Percentiles rank a stretch among this genome's conserved stretches.
phyloP scores from a whole-genome alignment of 2,888 invertebrate genomes.

The Ochlodes sylvanus region DNA sequence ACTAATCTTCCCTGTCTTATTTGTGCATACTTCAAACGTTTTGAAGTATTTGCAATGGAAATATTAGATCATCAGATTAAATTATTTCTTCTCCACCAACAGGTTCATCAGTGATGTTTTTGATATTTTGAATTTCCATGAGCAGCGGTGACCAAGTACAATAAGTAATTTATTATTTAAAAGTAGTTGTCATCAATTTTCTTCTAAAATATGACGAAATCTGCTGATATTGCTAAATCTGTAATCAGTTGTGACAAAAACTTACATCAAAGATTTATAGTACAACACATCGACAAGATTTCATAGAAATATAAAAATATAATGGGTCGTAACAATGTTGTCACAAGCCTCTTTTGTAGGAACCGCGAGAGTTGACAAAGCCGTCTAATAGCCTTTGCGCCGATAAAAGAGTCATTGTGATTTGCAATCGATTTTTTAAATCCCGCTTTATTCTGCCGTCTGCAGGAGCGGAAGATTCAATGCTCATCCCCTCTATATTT shows the following conservation, averaged over 20 bases:
- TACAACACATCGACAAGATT: conserved; percentile 1
- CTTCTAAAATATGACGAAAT: too few relatives aligned
- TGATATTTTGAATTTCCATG: too few relatives aligned
- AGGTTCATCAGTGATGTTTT: too few relatives aligned
- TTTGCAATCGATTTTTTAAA: conserved; percentile 26
- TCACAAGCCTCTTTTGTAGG: conserved; percentile 15
- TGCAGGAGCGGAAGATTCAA: conserved; percentile 8
- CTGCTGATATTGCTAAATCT: too few relatives aligned
- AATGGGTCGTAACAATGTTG: conserved; percentile 26
- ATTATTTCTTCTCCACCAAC: too few relatives aligned
- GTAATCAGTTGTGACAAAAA: background rate
- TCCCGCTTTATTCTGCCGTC: conserved; percentile 19
- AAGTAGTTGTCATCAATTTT: too few relatives aligned
- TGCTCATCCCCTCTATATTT: background rate
- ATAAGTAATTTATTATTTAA: too few relatives aligned
- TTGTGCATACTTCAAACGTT: too few relatives aligned
- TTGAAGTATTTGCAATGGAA: too few relatives aligned
- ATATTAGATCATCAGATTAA: too few relatives aligned
- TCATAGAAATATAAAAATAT: conserved; percentile 23
- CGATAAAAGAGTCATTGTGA: conserved; percentile 24
- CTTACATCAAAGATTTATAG: conserved; percentile 1
- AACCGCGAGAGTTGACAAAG: conserved; percentile 18
- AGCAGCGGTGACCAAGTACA: too few relatives aligned
- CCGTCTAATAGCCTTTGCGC: conserved; percentile 25
- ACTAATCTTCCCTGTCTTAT: too few relatives aligned